phyloP scores from a whole-genome alignment of 1,140 invertebrate genomes.

The Habropoda laboriosa region DNA sequence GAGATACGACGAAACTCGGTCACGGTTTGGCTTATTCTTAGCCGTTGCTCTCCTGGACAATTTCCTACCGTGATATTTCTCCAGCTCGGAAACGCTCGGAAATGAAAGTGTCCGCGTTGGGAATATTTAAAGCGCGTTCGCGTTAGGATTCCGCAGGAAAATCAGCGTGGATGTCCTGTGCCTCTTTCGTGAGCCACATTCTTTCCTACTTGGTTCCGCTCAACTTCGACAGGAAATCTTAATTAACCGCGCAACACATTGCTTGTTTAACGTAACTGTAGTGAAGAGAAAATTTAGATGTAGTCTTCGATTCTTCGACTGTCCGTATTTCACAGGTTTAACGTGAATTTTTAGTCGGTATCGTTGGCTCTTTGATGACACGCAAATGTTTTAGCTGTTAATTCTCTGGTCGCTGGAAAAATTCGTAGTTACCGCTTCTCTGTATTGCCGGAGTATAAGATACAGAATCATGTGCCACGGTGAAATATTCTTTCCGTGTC shows the following conservation, averaged over 20 bases:
- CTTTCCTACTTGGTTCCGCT: neutral
- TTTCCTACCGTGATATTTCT: conserved; percentile 67
- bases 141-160: neutral
- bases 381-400: no score
- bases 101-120: conserved; percentile 62
- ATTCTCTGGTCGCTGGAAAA: no score
- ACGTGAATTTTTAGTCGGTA: no score
- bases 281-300: no score
- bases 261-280: no score
- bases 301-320: no score
- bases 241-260: conserved; percentile 23
- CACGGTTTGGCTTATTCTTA: conserved; percentile 35
- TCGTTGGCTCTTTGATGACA: no score
- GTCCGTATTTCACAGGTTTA: no score
- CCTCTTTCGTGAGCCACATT: neutral
- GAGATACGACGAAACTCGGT: conserved; percentile 18
- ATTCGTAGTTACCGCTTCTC: no score
- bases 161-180: neutral
- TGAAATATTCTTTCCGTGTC: no score
- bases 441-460: no score
- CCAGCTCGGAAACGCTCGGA: conserved; percentile 51
- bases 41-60: conserved; percentile 33
- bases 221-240: neutral
- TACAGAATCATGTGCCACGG: no score
- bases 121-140: conserved; percentile 61